Conservation (phyloP, 2,888 invertebrate genomes). For the Amphiduros pacificus region DNA sequence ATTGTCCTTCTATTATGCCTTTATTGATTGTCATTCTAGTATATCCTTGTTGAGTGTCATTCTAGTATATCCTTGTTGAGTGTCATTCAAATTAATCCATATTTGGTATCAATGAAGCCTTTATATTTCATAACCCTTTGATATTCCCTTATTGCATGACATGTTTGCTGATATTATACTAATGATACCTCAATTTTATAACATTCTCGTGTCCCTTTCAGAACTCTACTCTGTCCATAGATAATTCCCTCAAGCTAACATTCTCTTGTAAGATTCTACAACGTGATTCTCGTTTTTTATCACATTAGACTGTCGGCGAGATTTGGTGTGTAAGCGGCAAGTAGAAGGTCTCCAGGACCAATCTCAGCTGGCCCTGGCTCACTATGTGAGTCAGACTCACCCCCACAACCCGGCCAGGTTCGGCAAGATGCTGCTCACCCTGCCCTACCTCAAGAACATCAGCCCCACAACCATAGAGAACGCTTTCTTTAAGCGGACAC, state of each 20-base stretch:
- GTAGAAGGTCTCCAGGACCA: constrained; percentile 35
- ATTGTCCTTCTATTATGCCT: too few relatives aligned
- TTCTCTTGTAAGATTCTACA: background rate
- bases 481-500: constrained; percentile 9
- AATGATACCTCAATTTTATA: background rate
- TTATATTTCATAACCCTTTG: too few relatives aligned
- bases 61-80: too few relatives aligned
- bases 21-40: too few relatives aligned
- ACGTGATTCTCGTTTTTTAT: too few relatives aligned
- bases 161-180: too few relatives aligned
- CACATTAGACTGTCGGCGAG: constrained; percentile 31
- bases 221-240: background rate
- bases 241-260: background rate
- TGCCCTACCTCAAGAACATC: constrained; percentile 29
- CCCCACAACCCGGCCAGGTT: constrained; percentile 32
- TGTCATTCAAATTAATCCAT: too few relatives aligned
- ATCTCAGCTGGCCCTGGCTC: constrained; percentile 36
- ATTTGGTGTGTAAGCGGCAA: constrained; percentile 24
- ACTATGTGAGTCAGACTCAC: constrained; percentile 33
- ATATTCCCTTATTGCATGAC: too few relatives aligned
- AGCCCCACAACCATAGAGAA: constrained; percentile 21
- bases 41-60: too few relatives aligned
- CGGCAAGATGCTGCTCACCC: constrained; percentile 32
- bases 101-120: too few relatives aligned
- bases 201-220: background rate